These are phyloP conservation scores for Oreortyx pictus DNA, from an alignment of 2,797 vertebrate genomes.

Conservation along the genomic window DNA sequence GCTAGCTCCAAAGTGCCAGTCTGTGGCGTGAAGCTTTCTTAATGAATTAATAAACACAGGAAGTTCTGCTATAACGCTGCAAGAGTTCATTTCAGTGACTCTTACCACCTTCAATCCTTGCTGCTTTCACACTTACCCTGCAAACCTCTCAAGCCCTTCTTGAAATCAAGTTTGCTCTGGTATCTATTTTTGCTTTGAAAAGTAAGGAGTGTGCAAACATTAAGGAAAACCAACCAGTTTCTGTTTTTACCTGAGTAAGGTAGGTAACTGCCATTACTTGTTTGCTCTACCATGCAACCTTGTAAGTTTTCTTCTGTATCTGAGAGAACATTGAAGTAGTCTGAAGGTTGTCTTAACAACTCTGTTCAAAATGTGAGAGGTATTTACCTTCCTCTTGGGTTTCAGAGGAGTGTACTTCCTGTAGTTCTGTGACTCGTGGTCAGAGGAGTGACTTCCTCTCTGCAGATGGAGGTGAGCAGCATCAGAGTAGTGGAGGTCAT, in stretches of 20 bases:
- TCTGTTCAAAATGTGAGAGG: background rate
- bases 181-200: conserved; percentile 52
- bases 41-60: background rate
- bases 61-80: background rate
- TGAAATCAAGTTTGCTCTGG: background rate
- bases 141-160: background rate
- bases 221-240: conserved; percentile 51
- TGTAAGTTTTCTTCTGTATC: background rate
- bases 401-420: background rate
- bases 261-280: conserved; percentile 10
- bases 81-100: background rate
- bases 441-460: background rate
- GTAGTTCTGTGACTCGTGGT: background rate
- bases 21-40: background rate
- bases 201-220: conserved; percentile 59
- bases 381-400: background rate
- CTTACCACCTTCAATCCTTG: background rate
- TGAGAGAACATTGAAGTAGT: background rate
- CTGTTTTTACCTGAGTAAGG: conserved; percentile 48
- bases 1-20: background rate
- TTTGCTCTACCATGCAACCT: background rate
- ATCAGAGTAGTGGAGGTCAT: background rate
- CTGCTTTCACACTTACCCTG: background rate
- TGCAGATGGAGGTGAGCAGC: background rate
- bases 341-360: background rate